Conservation (phyloP, 2,797 vertebrate genomes). For the Streptopelia turtur region DNA sequence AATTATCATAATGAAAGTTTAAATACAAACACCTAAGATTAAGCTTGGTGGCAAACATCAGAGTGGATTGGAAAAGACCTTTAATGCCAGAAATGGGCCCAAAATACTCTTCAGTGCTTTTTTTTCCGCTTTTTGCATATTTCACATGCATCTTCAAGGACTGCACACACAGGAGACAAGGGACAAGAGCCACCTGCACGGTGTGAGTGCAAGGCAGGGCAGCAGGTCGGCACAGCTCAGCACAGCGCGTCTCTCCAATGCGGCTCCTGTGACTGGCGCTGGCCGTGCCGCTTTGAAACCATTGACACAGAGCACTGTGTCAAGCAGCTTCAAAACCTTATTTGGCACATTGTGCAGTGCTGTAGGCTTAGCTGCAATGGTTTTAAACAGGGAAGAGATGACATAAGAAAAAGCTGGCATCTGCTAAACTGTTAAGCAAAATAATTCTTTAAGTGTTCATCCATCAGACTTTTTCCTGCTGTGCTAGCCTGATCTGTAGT, state of each 20-base stretch:
- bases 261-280: accelerated
- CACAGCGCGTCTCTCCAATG: accelerated
- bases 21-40: neutral
- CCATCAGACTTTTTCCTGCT: neutral
- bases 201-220: accelerated
- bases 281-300: accelerated
- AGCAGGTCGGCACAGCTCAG: neutral
- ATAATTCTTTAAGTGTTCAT: neutral
- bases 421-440: neutral
- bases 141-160: neutral
- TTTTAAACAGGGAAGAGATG: neutral
- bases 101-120: neutral
- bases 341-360: neutral
- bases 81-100: neutral
- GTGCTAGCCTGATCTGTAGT: neutral
- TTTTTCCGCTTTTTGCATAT: neutral
- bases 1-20: neutral
- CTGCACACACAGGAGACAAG: neutral
- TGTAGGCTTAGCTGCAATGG: neutral
- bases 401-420: neutral
- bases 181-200: neutral
- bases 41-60: neutral
- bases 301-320: accelerated
- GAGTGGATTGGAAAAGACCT: neutral
- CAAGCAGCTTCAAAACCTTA: neutral